These are phyloP conservation scores for Coecobrya sp. DNA, from an alignment of 2,888 invertebrate species.

Conservation along the genomic window DNA sequence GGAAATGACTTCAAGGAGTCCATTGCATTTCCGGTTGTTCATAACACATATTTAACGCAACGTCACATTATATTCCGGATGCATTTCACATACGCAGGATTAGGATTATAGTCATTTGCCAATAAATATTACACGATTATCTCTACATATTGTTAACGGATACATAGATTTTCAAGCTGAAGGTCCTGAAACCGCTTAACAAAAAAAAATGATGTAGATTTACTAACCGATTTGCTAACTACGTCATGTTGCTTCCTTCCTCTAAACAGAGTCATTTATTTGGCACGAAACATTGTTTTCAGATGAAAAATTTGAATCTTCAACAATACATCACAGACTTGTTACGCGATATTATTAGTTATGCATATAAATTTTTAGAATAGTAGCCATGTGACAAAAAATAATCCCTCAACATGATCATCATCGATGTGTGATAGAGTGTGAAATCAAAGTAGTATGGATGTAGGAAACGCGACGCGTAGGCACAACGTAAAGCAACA, in stretches of 20 bases:
- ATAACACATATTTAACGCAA: not conserved
- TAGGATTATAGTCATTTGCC: no score
- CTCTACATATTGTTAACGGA: not conserved
- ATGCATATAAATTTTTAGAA: not conserved
- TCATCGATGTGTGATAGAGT: slow-evolving; percentile 39
- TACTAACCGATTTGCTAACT: not conserved
- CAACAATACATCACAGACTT: not conserved
- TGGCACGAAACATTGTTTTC: not conserved
- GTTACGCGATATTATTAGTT: not conserved
- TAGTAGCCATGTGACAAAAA: not conserved
- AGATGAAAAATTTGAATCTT: not conserved
- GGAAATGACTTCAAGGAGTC: not conserved
- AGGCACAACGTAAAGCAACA: not conserved
- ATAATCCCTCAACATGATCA: slow-evolving; percentile 21
- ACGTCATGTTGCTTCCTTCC: not conserved
- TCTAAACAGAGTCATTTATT: not conserved
- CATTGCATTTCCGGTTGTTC: slow-evolving; percentile 2
- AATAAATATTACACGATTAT: no score
- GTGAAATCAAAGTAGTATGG: slow-evolving; percentile 23
- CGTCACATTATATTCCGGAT: not conserved
- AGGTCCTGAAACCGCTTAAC: slow-evolving; percentile 1
- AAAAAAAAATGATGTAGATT: slow-evolving; percentile 2
- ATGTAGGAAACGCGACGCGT: not conserved
- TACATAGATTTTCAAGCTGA: not conserved
- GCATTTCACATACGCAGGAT: no score